A percentile compares a stretch with the other conserved stretches of the same genome.
These are phyloP conservation scores for Ivindomyrus marchei DNA, from an alignment of 2,113 vertebrate species.

Conservation along the genomic window DNA sequence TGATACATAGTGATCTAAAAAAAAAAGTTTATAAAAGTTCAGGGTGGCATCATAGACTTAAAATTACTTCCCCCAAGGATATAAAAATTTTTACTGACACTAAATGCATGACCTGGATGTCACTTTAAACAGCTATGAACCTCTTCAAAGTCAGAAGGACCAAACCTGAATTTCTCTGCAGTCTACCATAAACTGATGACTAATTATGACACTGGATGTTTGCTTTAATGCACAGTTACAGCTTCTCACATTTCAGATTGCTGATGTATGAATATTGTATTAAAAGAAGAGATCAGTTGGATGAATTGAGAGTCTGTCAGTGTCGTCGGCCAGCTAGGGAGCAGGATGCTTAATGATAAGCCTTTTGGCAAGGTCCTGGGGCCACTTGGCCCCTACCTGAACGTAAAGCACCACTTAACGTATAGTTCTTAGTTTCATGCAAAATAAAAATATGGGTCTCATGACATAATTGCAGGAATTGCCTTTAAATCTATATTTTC, in stretches of 20 bases:
- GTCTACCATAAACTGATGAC: neutral
- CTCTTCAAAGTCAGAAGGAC: neutral
- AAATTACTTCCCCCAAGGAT: neutral
- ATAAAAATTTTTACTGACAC: neutral
- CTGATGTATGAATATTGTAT: neutral
- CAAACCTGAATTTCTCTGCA: neutral
- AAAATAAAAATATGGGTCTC: neutral
- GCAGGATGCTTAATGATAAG: neutral
- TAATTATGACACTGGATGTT: neutral
- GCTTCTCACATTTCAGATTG: neutral
- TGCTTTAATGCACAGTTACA: neutral
- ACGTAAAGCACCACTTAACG: neutral
- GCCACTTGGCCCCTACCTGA: neutral
- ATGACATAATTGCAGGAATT: neutral
- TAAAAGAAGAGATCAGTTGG: neutral
- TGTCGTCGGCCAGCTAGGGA: neutral
- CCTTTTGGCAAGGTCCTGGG: neutral
- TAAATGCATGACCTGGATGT: neutral
- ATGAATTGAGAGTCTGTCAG: neutral
- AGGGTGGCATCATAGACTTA: neutral
- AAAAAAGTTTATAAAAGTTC: neutral
- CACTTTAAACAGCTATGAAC: neutral
- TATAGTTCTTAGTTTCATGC: neutral
- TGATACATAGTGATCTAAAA: neutral
- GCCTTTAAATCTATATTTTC: constrained; percentile 7